Evolutionary conservation across 2,888 invertebrate genomes (phyloP).

Genomic region (Stenodema calcarata): DNA sequence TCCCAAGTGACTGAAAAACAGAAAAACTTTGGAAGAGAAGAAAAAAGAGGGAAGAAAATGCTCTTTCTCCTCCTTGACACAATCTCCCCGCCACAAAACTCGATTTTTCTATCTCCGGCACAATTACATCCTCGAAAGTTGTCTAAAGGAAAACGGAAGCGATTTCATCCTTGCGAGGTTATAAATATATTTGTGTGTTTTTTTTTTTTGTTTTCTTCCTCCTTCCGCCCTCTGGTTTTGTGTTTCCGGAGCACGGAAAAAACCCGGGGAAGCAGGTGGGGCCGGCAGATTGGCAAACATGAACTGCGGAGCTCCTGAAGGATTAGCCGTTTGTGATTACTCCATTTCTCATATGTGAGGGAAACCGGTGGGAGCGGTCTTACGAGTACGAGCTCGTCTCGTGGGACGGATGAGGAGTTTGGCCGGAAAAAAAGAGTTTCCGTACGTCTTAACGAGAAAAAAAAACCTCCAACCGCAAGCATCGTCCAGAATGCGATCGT

Average conservation of each 20-base stretch:
- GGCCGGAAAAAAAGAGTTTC: not conserved
- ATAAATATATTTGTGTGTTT: no score
- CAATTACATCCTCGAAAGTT: not conserved
- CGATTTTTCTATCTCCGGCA: not conserved
- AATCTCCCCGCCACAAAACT: not conserved
- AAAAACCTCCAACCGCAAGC: no score
- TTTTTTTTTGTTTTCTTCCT: no score
- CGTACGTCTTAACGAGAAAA: not conserved
- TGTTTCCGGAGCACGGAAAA: slow-evolving; percentile 28
- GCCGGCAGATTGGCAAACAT: slow-evolving; percentile 44
- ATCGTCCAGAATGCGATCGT: not conserved
- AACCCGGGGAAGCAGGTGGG: slow-evolving; percentile 23
- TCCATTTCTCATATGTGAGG: slow-evolving; percentile 30
- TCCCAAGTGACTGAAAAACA: slow-evolving; percentile 6
- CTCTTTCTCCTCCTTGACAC: not conserved
- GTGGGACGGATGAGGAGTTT: not conserved
- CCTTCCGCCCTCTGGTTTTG: not conserved
- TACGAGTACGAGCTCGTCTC: not conserved
- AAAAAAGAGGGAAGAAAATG: not conserved
- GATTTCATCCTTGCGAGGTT: not conserved
- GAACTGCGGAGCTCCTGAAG: slow-evolving; percentile 31
- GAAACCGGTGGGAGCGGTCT: not conserved
- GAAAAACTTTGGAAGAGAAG: not conserved
- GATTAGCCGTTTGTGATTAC: slow-evolving; percentile 39
- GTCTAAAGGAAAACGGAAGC: not conserved